These are phyloP conservation scores for Geothlypis trichas DNA, from an alignment of 2,113 vertebrate genomes.

Conservation along the genomic window DNA sequence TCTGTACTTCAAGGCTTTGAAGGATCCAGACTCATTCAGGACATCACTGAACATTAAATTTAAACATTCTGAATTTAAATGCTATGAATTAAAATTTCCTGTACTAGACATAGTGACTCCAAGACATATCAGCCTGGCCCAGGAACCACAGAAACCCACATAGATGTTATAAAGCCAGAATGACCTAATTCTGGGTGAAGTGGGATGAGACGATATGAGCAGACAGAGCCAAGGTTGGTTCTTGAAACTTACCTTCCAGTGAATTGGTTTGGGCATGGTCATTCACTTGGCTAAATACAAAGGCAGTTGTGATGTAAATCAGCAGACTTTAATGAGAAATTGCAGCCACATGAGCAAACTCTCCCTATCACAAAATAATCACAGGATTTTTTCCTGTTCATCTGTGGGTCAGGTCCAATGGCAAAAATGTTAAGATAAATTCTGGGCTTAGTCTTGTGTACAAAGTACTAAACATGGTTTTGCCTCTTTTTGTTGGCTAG, in stretches of 20 bases:
- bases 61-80: slow-evolving; percentile 1
- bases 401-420: neutral
- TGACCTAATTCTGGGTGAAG: neutral
- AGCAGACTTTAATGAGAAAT: neutral
- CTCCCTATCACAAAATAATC: neutral
- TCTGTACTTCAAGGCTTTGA: neutral
- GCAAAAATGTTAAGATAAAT: neutral
- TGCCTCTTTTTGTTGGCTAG: neutral
- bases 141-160: neutral
- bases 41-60: neutral
- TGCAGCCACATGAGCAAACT: neutral
- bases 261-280: neutral
- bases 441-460: neutral
- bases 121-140: neutral
- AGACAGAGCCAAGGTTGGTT: neutral
- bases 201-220: neutral
- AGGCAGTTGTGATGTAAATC: neutral
- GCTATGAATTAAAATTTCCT: neutral
- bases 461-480: neutral
- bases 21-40: neutral
- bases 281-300: neutral
- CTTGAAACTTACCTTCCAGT: slow-evolving; percentile 8
- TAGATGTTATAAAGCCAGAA: neutral
- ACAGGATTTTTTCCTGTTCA: neutral
- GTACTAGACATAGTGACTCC: neutral